A percentile compares a stretch with the other conserved stretches of the same genome.
Evolutionary conservation across 2,113 vertebrate genomes (phyloP).

Genomic region (Corythornis vintsioides): DNA sequence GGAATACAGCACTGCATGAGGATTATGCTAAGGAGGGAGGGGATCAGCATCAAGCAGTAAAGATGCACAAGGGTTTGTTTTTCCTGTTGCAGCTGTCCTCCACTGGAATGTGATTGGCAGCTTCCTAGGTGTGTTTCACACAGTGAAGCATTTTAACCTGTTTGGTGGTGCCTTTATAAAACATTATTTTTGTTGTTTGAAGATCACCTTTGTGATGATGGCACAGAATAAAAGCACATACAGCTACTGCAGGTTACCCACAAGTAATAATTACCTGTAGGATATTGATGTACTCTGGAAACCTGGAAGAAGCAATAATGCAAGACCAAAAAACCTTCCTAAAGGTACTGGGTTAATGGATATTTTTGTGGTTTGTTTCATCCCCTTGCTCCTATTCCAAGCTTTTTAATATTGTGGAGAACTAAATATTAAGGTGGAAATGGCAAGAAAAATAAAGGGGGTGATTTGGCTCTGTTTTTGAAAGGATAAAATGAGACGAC

Average conservation of each 20-base stretch:
- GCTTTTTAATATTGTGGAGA: not conserved
- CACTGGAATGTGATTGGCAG: not conserved
- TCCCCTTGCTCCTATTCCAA: not conserved
- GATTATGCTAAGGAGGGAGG: not conserved
- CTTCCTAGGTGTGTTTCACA: not conserved
- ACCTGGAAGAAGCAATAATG: not conserved
- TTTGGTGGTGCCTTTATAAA: not conserved
- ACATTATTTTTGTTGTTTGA: not conserved
- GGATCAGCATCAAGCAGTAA: not conserved
- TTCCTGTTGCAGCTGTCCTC: not conserved
- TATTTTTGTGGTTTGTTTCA: not conserved
- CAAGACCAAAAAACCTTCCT: not conserved
- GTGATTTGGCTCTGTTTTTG: not conserved
- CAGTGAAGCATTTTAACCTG: not conserved
- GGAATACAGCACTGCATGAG: rapidly evolving
- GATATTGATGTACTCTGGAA: not conserved
- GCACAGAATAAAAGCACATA: not conserved
- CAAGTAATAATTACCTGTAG: not conserved
- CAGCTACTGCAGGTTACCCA: not conserved
- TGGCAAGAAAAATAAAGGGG: not conserved
- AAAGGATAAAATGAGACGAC: not conserved
- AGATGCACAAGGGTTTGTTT: not conserved
- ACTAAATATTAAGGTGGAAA: not conserved
- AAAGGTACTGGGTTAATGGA: not conserved
- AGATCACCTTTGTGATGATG: not conserved